Conservation (phyloP, 2,113 vertebrate genomes). For the Zeus faber region DNA sequence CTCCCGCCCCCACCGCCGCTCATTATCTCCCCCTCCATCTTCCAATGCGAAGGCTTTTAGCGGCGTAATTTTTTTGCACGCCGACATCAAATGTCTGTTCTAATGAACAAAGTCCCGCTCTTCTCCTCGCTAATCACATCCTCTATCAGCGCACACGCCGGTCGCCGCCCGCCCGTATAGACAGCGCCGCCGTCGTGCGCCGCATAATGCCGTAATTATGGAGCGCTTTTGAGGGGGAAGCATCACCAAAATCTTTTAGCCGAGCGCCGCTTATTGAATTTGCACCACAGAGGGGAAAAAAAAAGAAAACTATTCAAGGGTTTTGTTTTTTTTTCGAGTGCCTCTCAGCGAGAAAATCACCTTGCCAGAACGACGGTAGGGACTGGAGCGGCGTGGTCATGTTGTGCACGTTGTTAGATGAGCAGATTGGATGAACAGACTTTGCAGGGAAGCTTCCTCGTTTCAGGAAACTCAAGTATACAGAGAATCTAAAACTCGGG, state of each 20-base stretch:
- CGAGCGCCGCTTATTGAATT: slow-evolving; percentile 16
- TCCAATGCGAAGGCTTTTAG: slow-evolving; percentile 56
- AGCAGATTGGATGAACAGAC: too few species aligned
- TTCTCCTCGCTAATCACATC: slow-evolving; percentile 40
- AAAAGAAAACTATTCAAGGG: slow-evolving; percentile 31
- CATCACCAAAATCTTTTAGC: slow-evolving; percentile 36
- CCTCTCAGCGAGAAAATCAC: slow-evolving; percentile 20
- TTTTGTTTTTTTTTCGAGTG: slow-evolving; percentile 24
- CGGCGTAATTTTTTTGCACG: slow-evolving; percentile 39
- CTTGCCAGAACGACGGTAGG: slow-evolving; percentile 5
- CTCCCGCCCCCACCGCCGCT: slow-evolving; percentile 11
- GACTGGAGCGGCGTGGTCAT: background rate
- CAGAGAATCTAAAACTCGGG: too few species aligned
- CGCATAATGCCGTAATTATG: slow-evolving; percentile 57
- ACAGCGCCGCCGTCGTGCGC: slow-evolving; percentile 42
- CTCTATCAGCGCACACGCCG: slow-evolving; percentile 43
- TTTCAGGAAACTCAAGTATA: too few species aligned
- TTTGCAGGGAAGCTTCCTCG: too few species aligned
- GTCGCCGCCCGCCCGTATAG: slow-evolving; percentile 30
- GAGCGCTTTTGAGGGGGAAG: slow-evolving; percentile 37
- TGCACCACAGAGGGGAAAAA: slow-evolving; percentile 18
- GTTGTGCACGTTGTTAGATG: slow-evolving; percentile 8
- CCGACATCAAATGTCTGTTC: slow-evolving; percentile 37
- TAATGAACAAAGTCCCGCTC: slow-evolving; percentile 52
- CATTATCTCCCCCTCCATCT: slow-evolving; percentile 49